Evolutionary conservation across 2,888 invertebrate genomes (phyloP), one percentile per base, ranked within the genome.

Genomic region (Phortica okadai): DNA sequence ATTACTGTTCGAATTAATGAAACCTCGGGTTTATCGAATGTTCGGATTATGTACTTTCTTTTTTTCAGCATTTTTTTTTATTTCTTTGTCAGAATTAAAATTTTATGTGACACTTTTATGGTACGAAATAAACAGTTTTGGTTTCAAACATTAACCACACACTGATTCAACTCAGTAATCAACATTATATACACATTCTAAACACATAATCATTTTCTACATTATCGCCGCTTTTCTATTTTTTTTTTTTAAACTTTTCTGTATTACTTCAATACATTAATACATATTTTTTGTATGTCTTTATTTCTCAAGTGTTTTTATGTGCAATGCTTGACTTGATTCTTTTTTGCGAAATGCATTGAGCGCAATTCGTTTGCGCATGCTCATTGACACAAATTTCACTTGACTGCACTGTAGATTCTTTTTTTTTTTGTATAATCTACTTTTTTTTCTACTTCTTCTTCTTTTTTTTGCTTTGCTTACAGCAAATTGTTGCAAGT

Each of bases 361-460:
- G 59, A 74, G 45, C n/a, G 74, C 67, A 50, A n/a, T 56, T 41
- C 11, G 58, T 74, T 62, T 62, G 44, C 70, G 70, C 70, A 56
- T 76, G 76, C 73, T 73, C 76, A 76, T 73, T 76, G 76, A 76
- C 76, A 76, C 76, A 76, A 76, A 76, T 76, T 76, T 76, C 76
- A 76, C 76, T 76, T 16, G 58, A 70, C 42, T 70, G 75, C 69
- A 44, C 75, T 66, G n/a, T 67, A n/a, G 56, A 10, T 72, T 8
- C 21, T 54, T 72, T 72, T 21, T 72, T 70, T 70, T 45, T 45
- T 14, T 50, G n/a, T n/a, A 6, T 50, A 21, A 50, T 50, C 16
- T 70, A 25, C 45, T 45, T 70, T 64, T 62, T 45, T 25, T 50
- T 62, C 11, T 6, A 25, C 25, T 33, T 33, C n/a, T 33, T 74